Base-by-base conservation (phyloP, 2,888 invertebrate genomes). In the Pyrgus malvae region DNA sequence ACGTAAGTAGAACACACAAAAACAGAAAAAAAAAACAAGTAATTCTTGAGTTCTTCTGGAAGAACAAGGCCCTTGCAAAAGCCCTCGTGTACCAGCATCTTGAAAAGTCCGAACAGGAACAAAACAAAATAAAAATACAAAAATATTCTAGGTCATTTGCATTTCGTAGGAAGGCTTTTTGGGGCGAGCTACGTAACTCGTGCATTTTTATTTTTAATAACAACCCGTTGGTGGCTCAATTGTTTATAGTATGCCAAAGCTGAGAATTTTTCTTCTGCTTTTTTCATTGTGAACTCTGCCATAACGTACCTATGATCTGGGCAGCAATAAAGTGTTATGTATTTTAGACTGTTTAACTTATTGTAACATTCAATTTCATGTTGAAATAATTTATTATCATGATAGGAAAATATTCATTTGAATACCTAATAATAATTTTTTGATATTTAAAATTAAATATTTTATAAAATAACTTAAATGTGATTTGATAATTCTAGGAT, bases 141-240 rank as follows among this genome's bases (percentile, higher is more conserved):
- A 48, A 38, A 48, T 46, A 27, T 38, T 23, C 38, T 48, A 19
- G 38, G 17, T 23, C 25, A 27, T 48, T 48, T 48, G 48, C 48
- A 48, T 37, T 48, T 29, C 38, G 27, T 19, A 48, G 48, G 14
- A 38, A 48, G 29, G 38, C 35, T 38, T 48, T 48, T 38, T 29
- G 27, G 48, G 38, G 27, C 38, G 23, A 29, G 38, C 38, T 38
- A 48, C 38, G 35, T 38, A 35, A 48, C 37, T 31, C 31, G 25
- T 27, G 27, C 27, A 38, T 40, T 48, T 48, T 48, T 48, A 48
- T 48, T 48, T 48, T 48, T 48, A 38, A 48, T 38, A 48, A 38
- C 48, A 29, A 17, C 29, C 17, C 37, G 37, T 31, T 48, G 16
- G 27, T 48, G 27, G 27, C 38, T 38, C 38, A 40, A 48, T 40